Conservation (phyloP, 2,113 vertebrate species). For the Malurus elegans region DNA sequence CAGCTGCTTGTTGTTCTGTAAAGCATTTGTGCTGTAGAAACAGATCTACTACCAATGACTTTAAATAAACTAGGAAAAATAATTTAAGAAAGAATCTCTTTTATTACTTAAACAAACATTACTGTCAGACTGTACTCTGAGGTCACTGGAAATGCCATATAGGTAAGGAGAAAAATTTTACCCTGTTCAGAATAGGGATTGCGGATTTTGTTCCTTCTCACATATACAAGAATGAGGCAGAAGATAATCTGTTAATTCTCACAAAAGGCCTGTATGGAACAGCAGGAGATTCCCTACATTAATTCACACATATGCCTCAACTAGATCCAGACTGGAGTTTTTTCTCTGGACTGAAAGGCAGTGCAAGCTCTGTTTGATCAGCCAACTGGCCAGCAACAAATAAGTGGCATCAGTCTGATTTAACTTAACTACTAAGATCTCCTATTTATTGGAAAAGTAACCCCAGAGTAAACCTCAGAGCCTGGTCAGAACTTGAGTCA, state of each 20-base stretch:
- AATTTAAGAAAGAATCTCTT: constrained; percentile 52
- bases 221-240: neutral
- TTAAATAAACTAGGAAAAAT: constrained; percentile 53
- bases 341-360: neutral
- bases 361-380: neutral
- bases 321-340: neutral
- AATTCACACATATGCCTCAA: neutral
- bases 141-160: constrained; percentile 58
- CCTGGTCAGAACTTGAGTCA: neutral
- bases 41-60: constrained; percentile 52
- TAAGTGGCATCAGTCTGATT: neutral
- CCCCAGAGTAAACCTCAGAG: neutral
- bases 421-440: neutral
- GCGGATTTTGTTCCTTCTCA: neutral
- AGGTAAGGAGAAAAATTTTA: neutral
- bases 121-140: constrained; percentile 41
- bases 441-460: neutral
- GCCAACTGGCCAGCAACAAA: neutral
- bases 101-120: constrained; percentile 48
- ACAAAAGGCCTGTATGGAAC: neutral
- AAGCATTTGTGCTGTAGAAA: constrained; percentile 55
- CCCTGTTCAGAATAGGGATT: constrained; percentile 7
- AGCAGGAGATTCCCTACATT: neutral
- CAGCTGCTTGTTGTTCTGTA: constrained; percentile 43
- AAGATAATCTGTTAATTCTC: neutral